These are phyloP conservation scores for Drosophila macrothrix DNA, from an alignment of 2,888 invertebrate genomes.

Conservation along the genomic window DNA sequence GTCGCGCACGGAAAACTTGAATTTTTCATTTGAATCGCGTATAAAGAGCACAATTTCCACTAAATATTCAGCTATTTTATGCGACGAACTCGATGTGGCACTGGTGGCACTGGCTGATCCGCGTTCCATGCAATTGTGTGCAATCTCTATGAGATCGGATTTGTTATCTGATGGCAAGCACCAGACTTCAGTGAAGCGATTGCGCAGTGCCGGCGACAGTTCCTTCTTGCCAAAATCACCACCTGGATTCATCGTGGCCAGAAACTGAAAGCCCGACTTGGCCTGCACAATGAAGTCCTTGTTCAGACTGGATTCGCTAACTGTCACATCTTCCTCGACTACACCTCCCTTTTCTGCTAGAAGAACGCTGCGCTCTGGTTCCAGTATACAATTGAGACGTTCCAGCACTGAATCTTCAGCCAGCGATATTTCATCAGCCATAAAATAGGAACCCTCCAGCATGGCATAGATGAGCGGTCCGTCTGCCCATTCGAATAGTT, in stretches of 20 bases:
- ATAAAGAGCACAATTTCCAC: slow-evolving; percentile 94
- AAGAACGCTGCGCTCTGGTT: slow-evolving; percentile 95
- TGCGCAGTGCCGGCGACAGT: slow-evolving; percentile 97
- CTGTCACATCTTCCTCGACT: slow-evolving; percentile 83
- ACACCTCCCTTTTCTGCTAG: slow-evolving; percentile 95
- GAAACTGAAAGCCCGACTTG: slow-evolving; percentile 93
- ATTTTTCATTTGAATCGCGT: slow-evolving; percentile 90
- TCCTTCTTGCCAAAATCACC: slow-evolving; percentile 99
- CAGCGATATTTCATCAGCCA: slow-evolving; percentile 99
- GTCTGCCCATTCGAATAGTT: slow-evolving; percentile 98
- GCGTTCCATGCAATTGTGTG: slow-evolving; percentile 90
- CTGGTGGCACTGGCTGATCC: not conserved
- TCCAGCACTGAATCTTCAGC: slow-evolving; percentile 99
- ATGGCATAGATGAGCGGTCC: slow-evolving; percentile 97
- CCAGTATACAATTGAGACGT: slow-evolving; percentile 96
- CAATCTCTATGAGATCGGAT: slow-evolving; percentile 92
- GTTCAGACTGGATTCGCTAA: slow-evolving; percentile 61
- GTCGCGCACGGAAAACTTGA: slow-evolving; percentile 95
- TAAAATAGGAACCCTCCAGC: slow-evolving; percentile 93
- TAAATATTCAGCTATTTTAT: slow-evolving; percentile 89
- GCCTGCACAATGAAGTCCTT: slow-evolving; percentile 88
- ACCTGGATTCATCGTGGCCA: slow-evolving; percentile 99
- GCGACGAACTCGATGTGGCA: slow-evolving; percentile 60
- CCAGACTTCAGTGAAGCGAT: slow-evolving; percentile 99
- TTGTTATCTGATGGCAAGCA: slow-evolving; percentile 91